Evolutionary conservation across 92 coral and sea anemone species (phyloP).

Genomic region (Pocillopora grandis): DNA sequence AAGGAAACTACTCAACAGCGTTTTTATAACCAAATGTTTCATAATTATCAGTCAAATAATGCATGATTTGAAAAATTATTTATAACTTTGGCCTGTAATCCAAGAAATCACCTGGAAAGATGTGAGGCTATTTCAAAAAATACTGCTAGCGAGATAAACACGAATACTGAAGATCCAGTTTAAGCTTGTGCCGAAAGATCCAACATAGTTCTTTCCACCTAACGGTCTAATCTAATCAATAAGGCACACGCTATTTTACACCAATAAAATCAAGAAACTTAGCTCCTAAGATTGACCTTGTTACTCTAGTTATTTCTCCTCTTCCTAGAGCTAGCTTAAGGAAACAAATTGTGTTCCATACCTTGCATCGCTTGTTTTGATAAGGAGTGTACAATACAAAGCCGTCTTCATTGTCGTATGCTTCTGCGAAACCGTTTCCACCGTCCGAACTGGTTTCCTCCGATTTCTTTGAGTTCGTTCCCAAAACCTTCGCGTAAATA

Average conservation of each 20-base stretch:
- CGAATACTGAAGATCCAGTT: not conserved
- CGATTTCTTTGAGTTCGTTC: conserved; percentile 25
- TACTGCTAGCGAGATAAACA: not conserved
- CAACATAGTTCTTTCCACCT: too few species aligned
- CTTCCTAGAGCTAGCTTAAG: not conserved
- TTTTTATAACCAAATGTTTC: not conserved
- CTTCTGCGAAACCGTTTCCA: conserved; percentile 36
- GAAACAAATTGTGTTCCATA: not conserved
- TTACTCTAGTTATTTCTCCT: not conserved
- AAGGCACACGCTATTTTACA: too few species aligned
- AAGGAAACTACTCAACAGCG: too few species aligned
- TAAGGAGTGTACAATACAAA: conserved; percentile 59
- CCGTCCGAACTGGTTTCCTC: not conserved
- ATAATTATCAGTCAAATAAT: too few species aligned
- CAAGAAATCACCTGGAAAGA: not conserved
- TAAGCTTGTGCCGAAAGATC: too few species aligned
- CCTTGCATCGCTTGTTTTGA: conserved; percentile 39
- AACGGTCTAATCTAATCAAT: too few species aligned
- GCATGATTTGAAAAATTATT: not conserved
- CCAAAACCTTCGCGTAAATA: conserved; percentile 51
- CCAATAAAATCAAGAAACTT: not conserved
- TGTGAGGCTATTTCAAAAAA: not conserved
- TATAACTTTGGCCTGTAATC: not conserved
- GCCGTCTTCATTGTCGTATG: conserved; percentile 64
- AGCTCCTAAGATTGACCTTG: not conserved